A percentile compares a stretch with the other conserved stretches of the same genome.
These are phyloP conservation scores for Pangasianodon gigas DNA, from an alignment of 2,113 vertebrate species.

Conservation along the genomic window DNA sequence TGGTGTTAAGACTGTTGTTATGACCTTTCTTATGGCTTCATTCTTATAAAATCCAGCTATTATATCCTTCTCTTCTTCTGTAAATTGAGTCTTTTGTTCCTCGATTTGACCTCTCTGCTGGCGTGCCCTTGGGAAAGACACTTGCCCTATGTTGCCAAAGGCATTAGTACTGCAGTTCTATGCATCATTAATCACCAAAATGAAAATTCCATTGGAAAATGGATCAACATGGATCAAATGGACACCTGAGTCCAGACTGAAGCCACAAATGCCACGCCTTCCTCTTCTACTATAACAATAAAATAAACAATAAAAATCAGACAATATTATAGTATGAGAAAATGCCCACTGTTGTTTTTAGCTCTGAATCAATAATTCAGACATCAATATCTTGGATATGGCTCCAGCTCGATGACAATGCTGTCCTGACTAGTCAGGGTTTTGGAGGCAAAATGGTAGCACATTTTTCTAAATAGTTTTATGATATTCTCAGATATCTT, in stretches of 20 bases:
- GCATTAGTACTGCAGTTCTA: neutral
- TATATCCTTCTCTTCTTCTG: neutral
- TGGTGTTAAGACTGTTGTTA: neutral
- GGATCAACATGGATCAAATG: neutral
- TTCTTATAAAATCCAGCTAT: neutral
- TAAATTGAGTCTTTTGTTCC: neutral
- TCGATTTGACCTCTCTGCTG: neutral
- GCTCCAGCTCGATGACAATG: neutral
- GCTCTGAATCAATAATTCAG: constrained; percentile 35
- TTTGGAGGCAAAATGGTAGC: neutral
- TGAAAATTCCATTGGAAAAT: neutral
- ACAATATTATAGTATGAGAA: constrained; percentile 15
- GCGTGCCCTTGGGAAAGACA: neutral
- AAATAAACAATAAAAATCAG: constrained; percentile 10
- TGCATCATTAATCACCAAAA: neutral
- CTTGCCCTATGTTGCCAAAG: neutral
- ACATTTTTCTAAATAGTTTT: neutral
- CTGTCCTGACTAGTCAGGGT: neutral
- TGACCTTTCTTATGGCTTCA: neutral
- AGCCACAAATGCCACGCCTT: neutral
- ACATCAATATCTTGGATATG: neutral
- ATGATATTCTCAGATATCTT: neutral
- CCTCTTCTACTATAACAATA: neutral
- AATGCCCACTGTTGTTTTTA: constrained; percentile 18
- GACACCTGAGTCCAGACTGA: neutral